Base-by-base conservation (phyloP, 2,888 invertebrate genomes). In the Lepas anatifera region DNA sequence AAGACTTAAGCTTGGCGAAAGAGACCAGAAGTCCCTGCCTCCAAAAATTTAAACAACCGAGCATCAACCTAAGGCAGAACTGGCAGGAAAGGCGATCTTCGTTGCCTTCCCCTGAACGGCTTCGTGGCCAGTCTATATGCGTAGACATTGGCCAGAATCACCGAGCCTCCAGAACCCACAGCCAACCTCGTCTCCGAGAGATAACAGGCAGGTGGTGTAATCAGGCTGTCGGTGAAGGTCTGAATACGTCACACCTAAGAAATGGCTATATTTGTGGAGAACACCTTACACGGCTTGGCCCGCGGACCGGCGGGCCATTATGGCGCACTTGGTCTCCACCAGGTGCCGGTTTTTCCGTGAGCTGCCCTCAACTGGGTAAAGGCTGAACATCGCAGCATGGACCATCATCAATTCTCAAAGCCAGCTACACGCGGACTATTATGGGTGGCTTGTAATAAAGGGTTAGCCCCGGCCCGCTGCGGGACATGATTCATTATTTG, bases 161-260 rank as follows among this genome's bases (percentile, higher is more conserved):
- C n/a, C n/a, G n/a, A n/a, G n/a, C n/a, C n/a, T n/a, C n/a, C n/a
- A n/a, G n/a, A n/a, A n/a, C n/a, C n/a, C n/a, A n/a, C n/a, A n/a
- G n/a, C 29, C 29, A 63, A 25, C 29, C 29, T 13, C 29, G 35
- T 16, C 63, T 25, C n/a, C n/a, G 22, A 39, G 18, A 67, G 67
- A 41, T 41, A 27, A 39, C 41, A 22, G n/a, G 25, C n/a, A 27
- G 29, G 10, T 22, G 7, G 16, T 22, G 32, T 46, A 67, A 67
- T 46, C 67, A 67, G 32, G 27, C 18, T 22, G 46, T 64, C 46
- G 25, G 46, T 29, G 39, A 48, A 35, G 39, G 39, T 25, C 58
- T 43, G 68, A 63, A 69, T 41, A 58, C 25, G 48, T 46, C 35
- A 63, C 63, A 32, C 27, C 16, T 43, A 52, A 67, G 50, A 67